Conservation (phyloP, 2,797 vertebrate genomes). For the Eremophila alpestris region DNA sequence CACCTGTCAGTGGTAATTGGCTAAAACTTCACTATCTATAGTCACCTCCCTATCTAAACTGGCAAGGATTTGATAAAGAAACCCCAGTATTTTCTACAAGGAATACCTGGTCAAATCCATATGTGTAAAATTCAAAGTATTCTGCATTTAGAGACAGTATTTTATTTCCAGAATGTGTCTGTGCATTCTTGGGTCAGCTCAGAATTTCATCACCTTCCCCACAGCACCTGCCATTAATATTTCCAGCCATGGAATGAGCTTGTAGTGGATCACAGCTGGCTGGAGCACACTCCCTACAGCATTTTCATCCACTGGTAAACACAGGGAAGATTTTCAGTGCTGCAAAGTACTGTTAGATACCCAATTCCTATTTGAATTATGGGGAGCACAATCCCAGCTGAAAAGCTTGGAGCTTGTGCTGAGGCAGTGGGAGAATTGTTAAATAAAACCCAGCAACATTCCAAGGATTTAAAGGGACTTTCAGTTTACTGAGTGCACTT, state of each 20-base stretch:
- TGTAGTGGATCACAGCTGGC: neutral
- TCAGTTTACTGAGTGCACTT: neutral
- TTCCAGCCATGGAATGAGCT: neutral
- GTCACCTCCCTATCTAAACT: neutral
- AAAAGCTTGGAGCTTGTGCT: neutral
- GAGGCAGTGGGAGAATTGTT: neutral
- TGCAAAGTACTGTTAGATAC: neutral
- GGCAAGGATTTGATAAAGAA: neutral
- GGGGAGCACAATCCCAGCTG: neutral
- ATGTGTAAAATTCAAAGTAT: neutral
- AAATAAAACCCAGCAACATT: neutral
- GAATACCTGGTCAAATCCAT: neutral
- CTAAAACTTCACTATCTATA: neutral
- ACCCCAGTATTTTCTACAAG: neutral
- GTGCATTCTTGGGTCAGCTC: neutral
- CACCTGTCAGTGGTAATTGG: neutral
- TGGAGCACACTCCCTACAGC: neutral
- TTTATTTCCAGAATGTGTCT: neutral
- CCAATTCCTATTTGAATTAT: neutral
- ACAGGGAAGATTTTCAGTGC: neutral
- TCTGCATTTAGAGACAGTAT: neutral
- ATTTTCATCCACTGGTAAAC: neutral
- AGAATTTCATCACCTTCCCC: neutral
- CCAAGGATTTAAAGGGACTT: slow-evolving; percentile 4
- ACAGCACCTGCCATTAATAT: neutral